A percentile compares a stretch with the other conserved stretches of the same genome.
Evolutionary conservation across 1,140 invertebrate species (phyloP).

Genomic region (Hycleus cichorii): DNA sequence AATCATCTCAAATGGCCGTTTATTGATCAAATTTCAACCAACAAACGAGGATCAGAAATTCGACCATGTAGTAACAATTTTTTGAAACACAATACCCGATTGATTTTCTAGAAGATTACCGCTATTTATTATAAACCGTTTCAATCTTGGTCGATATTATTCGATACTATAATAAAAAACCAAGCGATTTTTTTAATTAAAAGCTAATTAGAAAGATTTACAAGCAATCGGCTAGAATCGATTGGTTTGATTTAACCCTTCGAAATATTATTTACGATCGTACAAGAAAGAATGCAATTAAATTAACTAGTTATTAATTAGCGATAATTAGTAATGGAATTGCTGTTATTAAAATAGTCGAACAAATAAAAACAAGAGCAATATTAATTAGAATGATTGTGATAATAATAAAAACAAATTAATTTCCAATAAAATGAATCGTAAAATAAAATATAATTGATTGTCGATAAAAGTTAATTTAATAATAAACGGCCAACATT

Average conservation of each 20-base stretch:
- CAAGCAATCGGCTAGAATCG: no score
- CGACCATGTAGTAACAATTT: conserved; percentile 1
- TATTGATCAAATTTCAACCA: neutral
- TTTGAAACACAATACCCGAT: conserved; percentile 7
- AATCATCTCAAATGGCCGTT: no score
- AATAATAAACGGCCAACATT: conserved; percentile 6
- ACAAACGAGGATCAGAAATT: neutral
- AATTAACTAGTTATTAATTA: no score
- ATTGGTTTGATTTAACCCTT: no score
- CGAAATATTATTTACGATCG: no score
- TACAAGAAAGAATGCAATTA: no score
- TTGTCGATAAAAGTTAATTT: conserved; percentile 21
- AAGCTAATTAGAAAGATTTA: conserved; percentile 7
- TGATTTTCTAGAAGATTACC: conserved; percentile 12
- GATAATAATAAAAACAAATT: no score
- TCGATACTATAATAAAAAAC: neutral
- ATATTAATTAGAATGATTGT: no score
- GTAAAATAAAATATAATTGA: conserved; percentile 2
- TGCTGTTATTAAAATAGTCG: conserved; percentile 10
- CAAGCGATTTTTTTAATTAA: conserved; percentile 10
- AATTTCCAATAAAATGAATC: no score
- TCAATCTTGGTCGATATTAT: neutral
- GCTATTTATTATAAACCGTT: conserved; percentile 7
- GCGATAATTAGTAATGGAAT: conserved; percentile 1
- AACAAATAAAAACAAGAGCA: conserved; percentile 2